phyloP scores from a whole-genome alignment of 2,113 vertebrate species.

The Zapus hudsonius region DNA sequence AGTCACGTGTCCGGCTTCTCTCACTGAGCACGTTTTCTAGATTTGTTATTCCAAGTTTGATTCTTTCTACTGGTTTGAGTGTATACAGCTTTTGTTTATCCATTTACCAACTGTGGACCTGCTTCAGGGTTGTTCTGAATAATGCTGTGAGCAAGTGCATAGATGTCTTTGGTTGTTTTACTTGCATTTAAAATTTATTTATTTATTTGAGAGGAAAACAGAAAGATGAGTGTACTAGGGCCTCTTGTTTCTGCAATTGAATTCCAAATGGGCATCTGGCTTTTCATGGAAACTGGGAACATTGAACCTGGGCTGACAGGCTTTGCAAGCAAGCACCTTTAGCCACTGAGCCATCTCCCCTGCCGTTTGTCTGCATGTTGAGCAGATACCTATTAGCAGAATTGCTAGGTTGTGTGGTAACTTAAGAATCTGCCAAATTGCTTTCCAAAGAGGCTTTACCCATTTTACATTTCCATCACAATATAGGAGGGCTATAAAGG shows the following conservation, averaged over 20 bases:
- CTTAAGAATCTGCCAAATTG: background rate
- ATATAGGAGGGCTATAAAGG: background rate
- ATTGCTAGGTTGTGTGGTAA: background rate
- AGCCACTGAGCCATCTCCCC: no score
- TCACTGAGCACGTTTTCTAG: background rate
- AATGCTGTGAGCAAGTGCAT: background rate
- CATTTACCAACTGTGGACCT: background rate
- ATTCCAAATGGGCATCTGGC: no score
- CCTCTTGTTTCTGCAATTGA: no score
- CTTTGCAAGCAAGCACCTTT: no score
- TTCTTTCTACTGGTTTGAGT: background rate
- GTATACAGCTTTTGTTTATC: background rate
- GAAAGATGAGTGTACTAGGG: no score
- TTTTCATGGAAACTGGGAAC: no score
- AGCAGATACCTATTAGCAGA: background rate
- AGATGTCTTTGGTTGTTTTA: background rate
- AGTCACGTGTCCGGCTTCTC: background rate
- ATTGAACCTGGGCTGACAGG: no score
- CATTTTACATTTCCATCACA: background rate
- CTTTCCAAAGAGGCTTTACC: background rate
- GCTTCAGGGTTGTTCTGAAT: background rate
- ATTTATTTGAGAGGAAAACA: no score
- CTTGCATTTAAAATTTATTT: background rate
- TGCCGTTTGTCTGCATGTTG: background rate
- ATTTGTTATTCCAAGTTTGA: background rate